Conservation (phyloP, 2,797 vertebrate species). For the Pagetopsis macropterus region DNA sequence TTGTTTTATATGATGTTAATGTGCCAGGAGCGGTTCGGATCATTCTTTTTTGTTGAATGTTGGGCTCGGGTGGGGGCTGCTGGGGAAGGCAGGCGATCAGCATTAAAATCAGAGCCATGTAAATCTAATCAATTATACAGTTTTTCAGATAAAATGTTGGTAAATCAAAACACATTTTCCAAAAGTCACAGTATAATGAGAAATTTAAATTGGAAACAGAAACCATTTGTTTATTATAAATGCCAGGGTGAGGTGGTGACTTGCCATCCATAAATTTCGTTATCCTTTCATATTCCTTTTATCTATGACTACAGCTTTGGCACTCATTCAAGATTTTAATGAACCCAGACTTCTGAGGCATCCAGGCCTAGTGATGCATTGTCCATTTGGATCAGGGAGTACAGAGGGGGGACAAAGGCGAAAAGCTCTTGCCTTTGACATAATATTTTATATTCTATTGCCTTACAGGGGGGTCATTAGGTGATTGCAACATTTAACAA, state of each 20-base stretch:
- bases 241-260: conserved; percentile 84
- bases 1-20: conserved; percentile 79
- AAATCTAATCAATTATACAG: conserved; percentile 86
- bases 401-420: conserved; percentile 73
- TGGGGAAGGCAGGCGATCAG: conserved; percentile 72
- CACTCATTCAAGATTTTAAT: conserved; percentile 88
- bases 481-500: conserved; percentile 71
- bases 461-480: conserved; percentile 74
- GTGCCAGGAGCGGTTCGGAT: conserved; percentile 79
- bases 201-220: conserved; percentile 86
- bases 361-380: conserved; percentile 85
- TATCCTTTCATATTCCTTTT: conserved; percentile 85
- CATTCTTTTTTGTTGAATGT: conserved; percentile 63
- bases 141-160: conserved; percentile 85
- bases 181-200: conserved; percentile 88
- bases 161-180: conserved; percentile 86
- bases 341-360: conserved; percentile 86
- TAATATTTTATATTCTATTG: conserved; percentile 79
- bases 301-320: conserved; percentile 85
- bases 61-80: conserved; percentile 51
- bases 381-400: conserved; percentile 83
- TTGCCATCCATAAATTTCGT: conserved; percentile 87
- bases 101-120: conserved; percentile 85
- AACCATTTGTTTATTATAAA: conserved; percentile 87
- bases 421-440: conserved; percentile 73